Evolutionary conservation across 2,888 invertebrate genomes (phyloP).

Genomic region (Bruchidius siliquastri): DNA sequence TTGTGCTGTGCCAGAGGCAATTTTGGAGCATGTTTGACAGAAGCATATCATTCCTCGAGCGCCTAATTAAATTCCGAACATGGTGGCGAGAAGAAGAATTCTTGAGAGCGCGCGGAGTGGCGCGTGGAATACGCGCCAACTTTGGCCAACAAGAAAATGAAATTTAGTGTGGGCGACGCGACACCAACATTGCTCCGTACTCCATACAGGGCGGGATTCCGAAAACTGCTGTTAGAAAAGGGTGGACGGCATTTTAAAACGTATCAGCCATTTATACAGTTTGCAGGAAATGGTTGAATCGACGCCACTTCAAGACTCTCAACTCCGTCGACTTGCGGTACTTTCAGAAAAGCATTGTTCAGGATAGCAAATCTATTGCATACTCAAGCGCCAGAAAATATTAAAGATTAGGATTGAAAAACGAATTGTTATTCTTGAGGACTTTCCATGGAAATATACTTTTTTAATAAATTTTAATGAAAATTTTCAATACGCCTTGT

Average conservation of each 20-base stretch:
- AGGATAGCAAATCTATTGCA: no score
- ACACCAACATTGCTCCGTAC: slow-evolving; percentile 10
- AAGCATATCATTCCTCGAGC: neutral
- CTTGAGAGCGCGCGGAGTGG: slow-evolving; percentile 6
- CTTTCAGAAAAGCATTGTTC: no score
- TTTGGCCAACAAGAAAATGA: slow-evolving; percentile 42
- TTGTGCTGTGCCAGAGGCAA: neutral
- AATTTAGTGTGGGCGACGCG: slow-evolving; percentile 39
- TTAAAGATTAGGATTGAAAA: no score
- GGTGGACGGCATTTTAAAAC: neutral
- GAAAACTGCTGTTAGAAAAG: neutral
- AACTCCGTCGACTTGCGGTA: no score
- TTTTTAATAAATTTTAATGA: no score
- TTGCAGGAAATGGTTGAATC: no score
- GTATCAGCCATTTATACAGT: slow-evolving; percentile 28
- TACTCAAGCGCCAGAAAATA: no score
- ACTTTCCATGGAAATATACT: no score
- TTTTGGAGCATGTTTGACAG: slow-evolving; percentile 3
- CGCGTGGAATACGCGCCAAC: slow-evolving; percentile 23
- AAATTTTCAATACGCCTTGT: no score
- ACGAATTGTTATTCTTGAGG: no score
- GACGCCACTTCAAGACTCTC: no score
- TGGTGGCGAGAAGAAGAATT: slow-evolving; percentile 17
- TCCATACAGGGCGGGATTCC: neutral
- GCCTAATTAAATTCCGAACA: slow-evolving; percentile 25